These are phyloP conservation scores for Anguilla marmorata DNA, from an alignment of 2,797 vertebrate genomes.

Conservation along the genomic window DNA sequence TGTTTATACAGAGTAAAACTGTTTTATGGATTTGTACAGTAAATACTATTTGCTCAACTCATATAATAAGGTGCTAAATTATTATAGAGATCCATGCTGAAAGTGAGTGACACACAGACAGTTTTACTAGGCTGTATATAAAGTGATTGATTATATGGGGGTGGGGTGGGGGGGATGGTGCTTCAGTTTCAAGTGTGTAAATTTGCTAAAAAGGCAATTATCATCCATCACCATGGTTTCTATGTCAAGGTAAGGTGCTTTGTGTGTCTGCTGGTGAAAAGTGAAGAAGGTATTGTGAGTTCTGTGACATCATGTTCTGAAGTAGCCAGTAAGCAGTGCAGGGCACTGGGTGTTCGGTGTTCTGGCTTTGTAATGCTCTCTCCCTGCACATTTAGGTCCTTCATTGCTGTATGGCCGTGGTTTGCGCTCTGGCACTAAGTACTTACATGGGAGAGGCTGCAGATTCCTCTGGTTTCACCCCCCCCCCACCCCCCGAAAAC, in stretches of 20 bases:
- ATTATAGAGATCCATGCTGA: not conserved
- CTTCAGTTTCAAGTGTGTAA: conserved; percentile 37
- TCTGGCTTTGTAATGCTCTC: conserved; percentile 55
- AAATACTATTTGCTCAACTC: not conserved
- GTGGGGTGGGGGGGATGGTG: not conserved
- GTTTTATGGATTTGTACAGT: not conserved
- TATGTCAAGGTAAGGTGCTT: conserved; percentile 69
- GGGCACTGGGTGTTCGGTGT: conserved; percentile 53
- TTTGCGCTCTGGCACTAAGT: conserved; percentile 14
- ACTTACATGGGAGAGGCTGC: conserved; percentile 1
- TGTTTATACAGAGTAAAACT: not conserved
- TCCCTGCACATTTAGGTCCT: conserved; percentile 6
- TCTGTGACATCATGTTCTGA: conserved; percentile 72
- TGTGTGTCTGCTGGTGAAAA: conserved; percentile 58
- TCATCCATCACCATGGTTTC: conserved; percentile 69
- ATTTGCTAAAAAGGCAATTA: conserved; percentile 67
- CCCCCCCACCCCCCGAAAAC: not conserved
- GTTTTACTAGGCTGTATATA: not conserved
- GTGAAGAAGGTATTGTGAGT: conserved; percentile 58
- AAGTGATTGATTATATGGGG: conserved; percentile 2
- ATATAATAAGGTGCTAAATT: not conserved
- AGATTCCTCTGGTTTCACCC: conserved; percentile 8
- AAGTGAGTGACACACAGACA: not conserved
- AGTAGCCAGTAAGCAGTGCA: conserved; percentile 69
- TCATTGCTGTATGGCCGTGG: not conserved